Percentiles rank a stretch among this genome's conserved stretches.
These are phyloP conservation scores for Dioctria linearis DNA, from an alignment of 2,888 invertebrate species.

Conservation along the genomic window DNA sequence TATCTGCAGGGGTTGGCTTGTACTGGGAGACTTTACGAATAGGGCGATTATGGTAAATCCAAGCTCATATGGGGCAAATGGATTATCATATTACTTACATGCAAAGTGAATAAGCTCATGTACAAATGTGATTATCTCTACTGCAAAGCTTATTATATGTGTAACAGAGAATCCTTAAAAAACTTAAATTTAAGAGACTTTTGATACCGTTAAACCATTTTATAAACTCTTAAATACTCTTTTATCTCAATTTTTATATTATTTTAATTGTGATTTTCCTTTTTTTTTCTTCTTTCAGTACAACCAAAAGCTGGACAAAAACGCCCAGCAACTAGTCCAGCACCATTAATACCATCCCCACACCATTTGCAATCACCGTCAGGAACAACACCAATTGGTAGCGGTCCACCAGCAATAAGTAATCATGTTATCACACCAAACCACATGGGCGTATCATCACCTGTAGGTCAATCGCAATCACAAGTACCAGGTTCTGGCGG, in stretches of 20 bases:
- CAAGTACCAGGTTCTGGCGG: slow-evolving; percentile 56
- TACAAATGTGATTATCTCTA: slow-evolving; percentile 15
- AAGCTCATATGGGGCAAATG: not conserved
- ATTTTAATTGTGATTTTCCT: not conserved
- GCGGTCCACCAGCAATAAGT: slow-evolving; percentile 60
- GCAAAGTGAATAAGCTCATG: slow-evolving; percentile 33
- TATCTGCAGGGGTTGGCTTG: not conserved
- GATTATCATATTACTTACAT: not conserved
- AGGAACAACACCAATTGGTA: slow-evolving; percentile 60
- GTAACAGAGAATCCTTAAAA: too few species aligned
- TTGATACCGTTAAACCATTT: not conserved
- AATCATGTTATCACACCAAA: slow-evolving; percentile 65
- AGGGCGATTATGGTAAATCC: not conserved
- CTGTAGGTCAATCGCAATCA: slow-evolving; percentile 52
- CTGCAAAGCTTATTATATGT: slow-evolving; percentile 11
- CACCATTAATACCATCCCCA: slow-evolving; percentile 68
- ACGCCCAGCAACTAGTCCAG: slow-evolving; percentile 70
- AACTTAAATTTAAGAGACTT: not conserved
- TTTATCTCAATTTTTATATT: not conserved
- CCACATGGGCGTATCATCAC: slow-evolving; percentile 64
- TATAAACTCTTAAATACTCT: not conserved
- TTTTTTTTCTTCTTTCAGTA: slow-evolving; percentile 62
- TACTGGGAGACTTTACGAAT: not conserved
- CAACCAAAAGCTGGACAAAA: slow-evolving; percentile 70
- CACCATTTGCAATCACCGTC: slow-evolving; percentile 69